phyloP scores from a whole-genome alignment of 2,888 invertebrate genomes.

The Tachina lurida region DNA sequence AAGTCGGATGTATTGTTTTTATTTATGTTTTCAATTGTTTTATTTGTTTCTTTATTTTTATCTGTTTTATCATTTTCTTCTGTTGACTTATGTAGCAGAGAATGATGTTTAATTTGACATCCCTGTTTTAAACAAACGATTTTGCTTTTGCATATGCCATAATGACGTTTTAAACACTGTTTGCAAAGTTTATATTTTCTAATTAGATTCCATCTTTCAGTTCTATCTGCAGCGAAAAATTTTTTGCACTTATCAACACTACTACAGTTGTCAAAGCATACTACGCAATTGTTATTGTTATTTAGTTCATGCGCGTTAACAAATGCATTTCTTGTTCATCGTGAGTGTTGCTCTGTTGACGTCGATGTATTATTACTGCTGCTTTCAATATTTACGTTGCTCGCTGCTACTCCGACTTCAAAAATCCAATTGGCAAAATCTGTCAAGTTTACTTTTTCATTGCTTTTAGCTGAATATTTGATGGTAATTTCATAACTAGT shows the following conservation, averaged over 20 bases:
- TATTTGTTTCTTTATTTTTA: neutral
- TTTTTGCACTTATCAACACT: conserved; percentile 43
- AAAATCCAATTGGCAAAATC: conserved; percentile 39
- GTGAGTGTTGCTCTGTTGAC: conserved; percentile 14
- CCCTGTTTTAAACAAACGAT: conserved; percentile 7
- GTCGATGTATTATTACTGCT: neutral
- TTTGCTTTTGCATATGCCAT: conserved; percentile 33
- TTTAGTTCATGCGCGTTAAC: conserved; percentile 18
- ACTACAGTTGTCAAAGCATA: conserved; percentile 13
- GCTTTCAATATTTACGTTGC: conserved; percentile 21
- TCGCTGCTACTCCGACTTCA: conserved; percentile 43
- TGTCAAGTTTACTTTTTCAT: conserved; percentile 21
- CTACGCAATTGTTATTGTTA: neutral
- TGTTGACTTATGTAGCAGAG: conserved; percentile 25
- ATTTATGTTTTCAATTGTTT: neutral
- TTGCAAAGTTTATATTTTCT: conserved; percentile 39
- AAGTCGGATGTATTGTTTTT: conserved; percentile 7
- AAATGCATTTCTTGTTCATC: conserved; percentile 25
- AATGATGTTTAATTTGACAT: conserved; percentile 55
- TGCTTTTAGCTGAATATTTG: conserved; percentile 29
- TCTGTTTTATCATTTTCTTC: neutral
- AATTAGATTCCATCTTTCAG: conserved; percentile 29
- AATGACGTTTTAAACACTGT: conserved; percentile 19
- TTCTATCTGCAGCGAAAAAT: conserved; percentile 37
- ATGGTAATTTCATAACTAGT: conserved; percentile 48